phyloP scores from a whole-genome alignment of 2,113 vertebrate species.

The Ailurus styani region DNA sequence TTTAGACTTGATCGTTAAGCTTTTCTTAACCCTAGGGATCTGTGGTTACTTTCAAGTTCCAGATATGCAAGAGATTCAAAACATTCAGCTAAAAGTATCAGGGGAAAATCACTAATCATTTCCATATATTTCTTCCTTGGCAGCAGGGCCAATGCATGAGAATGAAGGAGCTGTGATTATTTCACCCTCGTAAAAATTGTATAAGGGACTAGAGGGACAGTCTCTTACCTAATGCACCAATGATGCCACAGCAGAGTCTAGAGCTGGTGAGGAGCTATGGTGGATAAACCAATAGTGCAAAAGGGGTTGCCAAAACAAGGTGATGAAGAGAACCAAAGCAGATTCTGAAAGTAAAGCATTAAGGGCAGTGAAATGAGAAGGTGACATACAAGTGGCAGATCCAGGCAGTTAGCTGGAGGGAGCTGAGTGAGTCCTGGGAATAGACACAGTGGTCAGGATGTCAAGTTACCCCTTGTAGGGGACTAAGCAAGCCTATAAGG shows the following conservation, averaged over 20 bases:
- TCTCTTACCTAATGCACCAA: background rate
- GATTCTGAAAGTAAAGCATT: background rate
- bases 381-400: background rate
- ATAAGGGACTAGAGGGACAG: accelerated
- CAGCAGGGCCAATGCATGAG: background rate
- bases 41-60: conserved; percentile 21
- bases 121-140: background rate
- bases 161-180: background rate
- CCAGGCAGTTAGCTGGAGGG: background rate
- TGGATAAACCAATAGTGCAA: background rate
- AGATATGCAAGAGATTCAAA: background rate
- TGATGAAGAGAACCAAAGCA: background rate
- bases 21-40: background rate
- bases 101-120: background rate
- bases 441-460: background rate
- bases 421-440: background rate
- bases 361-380: background rate
- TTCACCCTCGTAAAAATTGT: background rate
- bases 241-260: background rate
- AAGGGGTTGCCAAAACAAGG: background rate
- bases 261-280: background rate
- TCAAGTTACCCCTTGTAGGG: background rate
- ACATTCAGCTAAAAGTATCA: background rate
- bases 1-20: background rate
- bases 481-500: background rate